Evolutionary conservation across 1,140 invertebrate species (phyloP).

Genomic region (Araneus ventricosus): DNA sequence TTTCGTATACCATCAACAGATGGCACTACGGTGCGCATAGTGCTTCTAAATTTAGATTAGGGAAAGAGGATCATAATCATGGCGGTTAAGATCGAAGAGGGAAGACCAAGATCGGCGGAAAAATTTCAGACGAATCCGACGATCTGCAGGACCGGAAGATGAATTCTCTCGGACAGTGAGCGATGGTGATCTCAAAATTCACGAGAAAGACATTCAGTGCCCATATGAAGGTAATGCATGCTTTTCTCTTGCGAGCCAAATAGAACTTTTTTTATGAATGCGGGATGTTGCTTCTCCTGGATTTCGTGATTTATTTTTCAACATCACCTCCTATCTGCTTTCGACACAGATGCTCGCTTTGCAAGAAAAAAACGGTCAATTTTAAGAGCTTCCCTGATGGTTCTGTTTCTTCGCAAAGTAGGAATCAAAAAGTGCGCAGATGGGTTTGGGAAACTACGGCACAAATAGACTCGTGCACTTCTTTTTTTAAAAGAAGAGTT

Average conservation of each 20-base stretch:
- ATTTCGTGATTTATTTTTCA: neutral
- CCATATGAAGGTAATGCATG: conserved; percentile 1
- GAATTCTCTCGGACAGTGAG: neutral
- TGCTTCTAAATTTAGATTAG: conserved; percentile 21
- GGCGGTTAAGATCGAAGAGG: neutral
- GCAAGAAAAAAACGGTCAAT: neutral
- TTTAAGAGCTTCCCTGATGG: no score
- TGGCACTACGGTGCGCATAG: neutral
- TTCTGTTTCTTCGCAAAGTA: neutral
- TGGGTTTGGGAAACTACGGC: no score
- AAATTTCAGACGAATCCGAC: neutral
- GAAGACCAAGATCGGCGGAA: conserved; percentile 13
- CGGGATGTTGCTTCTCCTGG: neutral
- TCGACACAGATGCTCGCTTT: neutral
- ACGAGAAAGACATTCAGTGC: neutral
- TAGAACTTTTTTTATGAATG: neutral
- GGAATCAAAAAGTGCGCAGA: neutral
- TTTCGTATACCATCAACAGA: neutral
- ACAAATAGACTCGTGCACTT: no score
- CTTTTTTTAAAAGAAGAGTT: no score
- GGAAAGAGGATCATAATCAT: neutral
- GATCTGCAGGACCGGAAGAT: neutral
- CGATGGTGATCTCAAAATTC: neutral
- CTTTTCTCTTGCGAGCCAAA: neutral
- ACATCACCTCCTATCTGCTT: neutral